Conservation (phyloP, 2,113 vertebrate genomes). For the Oreocharis arfaki region DNA sequence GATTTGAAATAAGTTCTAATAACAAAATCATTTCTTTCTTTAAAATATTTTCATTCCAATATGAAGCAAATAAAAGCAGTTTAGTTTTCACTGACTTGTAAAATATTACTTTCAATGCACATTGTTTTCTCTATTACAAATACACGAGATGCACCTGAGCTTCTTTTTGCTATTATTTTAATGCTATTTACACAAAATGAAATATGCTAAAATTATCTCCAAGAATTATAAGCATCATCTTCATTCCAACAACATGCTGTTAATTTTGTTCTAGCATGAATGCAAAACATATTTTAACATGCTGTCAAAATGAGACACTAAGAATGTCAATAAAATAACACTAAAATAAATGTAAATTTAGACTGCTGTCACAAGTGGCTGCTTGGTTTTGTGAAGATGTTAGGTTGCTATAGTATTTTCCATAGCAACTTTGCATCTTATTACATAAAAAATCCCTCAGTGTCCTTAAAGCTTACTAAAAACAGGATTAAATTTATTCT, state of each 20-base stretch:
- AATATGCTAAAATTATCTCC: conserved; percentile 35
- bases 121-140: background rate
- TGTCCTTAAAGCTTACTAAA: conserved; percentile 76
- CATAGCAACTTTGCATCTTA: conserved; percentile 83
- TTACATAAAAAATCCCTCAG: conserved; percentile 78
- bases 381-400: conserved; percentile 76
- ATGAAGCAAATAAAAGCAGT: conserved; percentile 8
- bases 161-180: background rate
- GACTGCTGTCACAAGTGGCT: conserved; percentile 79
- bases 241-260: conserved; percentile 60
- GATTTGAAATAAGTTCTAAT: conserved; percentile 50
- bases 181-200: conserved; percentile 43
- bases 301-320: conserved; percentile 77
- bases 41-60: background rate
- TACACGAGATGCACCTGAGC: background rate
- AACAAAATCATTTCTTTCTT: conserved; percentile 32
- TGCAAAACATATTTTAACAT: conserved; percentile 75
- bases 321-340: conserved; percentile 78
- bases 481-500: conserved; percentile 76
- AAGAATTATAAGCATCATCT: conserved; percentile 62
- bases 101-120: background rate
- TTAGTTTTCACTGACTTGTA: background rate
- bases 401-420: conserved; percentile 79
- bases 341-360: conserved; percentile 82
- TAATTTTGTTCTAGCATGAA: conserved; percentile 73